These are phyloP conservation scores for Macroglossus sobrinus DNA, from an alignment of 2,113 vertebrate species.

Conservation along the genomic window DNA sequence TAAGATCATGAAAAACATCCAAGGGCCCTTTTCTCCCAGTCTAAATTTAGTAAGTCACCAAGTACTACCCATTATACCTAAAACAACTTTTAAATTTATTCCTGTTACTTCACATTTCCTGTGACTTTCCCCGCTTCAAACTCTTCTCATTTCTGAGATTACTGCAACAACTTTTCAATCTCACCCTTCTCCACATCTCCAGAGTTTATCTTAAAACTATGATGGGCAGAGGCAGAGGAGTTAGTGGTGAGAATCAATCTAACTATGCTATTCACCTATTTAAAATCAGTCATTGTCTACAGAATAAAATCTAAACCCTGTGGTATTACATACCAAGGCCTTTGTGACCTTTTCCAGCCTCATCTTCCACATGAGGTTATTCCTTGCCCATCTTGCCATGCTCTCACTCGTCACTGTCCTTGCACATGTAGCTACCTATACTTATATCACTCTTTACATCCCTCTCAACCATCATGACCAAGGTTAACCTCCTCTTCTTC, in stretches of 20 bases:
- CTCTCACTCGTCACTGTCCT: neutral
- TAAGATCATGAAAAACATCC: neutral
- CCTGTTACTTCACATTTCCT: neutral
- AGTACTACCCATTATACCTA: neutral
- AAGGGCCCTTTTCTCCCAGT: neutral
- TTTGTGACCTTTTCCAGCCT: neutral
- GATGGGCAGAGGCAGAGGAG: neutral
- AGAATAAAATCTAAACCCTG: neutral
- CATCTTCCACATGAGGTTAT: neutral
- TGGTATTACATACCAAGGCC: neutral
- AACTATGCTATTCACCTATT: neutral
- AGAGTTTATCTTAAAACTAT: neutral
- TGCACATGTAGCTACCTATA: neutral
- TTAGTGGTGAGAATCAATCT: neutral
- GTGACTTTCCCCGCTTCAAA: neutral
- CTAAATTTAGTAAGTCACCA: neutral
- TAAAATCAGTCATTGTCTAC: neutral
- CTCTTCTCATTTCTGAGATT: neutral
- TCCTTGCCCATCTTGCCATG: neutral
- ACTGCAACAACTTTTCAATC: neutral
- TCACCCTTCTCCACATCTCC: neutral
- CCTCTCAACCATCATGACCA: neutral
- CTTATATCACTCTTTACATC: neutral
- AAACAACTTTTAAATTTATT: neutral
- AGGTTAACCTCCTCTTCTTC: neutral